Conservation (phyloP, 2,797 vertebrate genomes). For the Okamejei kenojei region DNA sequence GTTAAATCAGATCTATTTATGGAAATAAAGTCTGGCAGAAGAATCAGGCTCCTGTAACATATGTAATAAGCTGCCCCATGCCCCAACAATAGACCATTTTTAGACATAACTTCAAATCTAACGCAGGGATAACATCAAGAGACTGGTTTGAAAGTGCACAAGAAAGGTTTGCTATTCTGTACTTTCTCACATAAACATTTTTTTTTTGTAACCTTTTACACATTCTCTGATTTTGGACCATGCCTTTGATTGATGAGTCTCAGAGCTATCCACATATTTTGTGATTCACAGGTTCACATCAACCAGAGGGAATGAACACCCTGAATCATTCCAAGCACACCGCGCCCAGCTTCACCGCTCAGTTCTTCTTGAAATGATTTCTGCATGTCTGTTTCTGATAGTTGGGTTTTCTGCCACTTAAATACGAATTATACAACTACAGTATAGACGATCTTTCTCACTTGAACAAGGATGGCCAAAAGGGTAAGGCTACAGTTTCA, state of each 20-base stretch:
- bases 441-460: background rate
- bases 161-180: background rate
- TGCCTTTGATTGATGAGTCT: background rate
- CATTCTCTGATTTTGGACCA: background rate
- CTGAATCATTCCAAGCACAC: background rate
- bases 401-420: background rate
- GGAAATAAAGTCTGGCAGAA: background rate
- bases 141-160: background rate
- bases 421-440: background rate
- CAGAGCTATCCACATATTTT: background rate
- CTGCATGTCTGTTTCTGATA: background rate
- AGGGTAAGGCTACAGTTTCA: background rate
- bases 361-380: background rate
- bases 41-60: background rate
- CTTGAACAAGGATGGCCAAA: background rate
- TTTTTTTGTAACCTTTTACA: background rate
- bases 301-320: background rate
- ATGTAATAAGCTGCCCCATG: background rate
- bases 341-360: background rate
- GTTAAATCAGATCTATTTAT: slow-evolving; percentile 16
- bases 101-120: background rate
- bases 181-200: background rate
- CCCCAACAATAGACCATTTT: background rate
- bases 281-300: background rate
- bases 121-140: background rate